phyloP scores from a whole-genome alignment of 2,113 vertebrate genomes.

The Varanus salvator region DNA sequence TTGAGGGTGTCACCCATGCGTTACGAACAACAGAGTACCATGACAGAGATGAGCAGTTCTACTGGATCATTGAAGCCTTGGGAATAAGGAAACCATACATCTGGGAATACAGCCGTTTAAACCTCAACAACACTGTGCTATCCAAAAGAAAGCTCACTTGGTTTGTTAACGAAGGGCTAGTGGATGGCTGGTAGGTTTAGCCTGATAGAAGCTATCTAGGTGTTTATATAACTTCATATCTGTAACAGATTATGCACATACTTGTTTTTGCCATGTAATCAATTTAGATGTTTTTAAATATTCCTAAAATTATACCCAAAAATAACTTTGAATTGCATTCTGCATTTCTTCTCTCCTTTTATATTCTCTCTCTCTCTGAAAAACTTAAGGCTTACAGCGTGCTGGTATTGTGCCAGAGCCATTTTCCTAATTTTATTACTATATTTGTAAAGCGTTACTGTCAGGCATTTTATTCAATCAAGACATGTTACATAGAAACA shows the following conservation, averaged over 20 bases:
- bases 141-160: constrained; percentile 98
- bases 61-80: constrained; percentile 93
- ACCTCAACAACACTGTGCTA: constrained; percentile 97
- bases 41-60: constrained; percentile 96
- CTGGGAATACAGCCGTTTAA: constrained; percentile 96
- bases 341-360: too few species aligned
- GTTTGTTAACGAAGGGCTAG: constrained; percentile 97
- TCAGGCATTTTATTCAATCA: not conserved
- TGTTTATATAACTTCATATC: not conserved
- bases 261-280: not conserved
- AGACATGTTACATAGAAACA: too few species aligned
- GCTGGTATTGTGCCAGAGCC: not conserved
- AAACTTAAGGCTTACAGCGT: not conserved
- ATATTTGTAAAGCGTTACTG: not conserved
- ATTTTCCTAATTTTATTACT: not conserved
- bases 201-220: not conserved
- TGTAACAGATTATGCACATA: not conserved
- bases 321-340: not conserved
- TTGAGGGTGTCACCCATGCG: constrained; percentile 96
- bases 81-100: constrained; percentile 92
- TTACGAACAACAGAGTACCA: constrained; percentile 98
- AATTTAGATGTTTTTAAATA: not conserved
- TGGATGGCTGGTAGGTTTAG: constrained; percentile 92
- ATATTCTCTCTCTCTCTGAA: too few species aligned
- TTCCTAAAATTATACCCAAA: not conserved